These are phyloP conservation scores for Oxycera nigricornis DNA, from an alignment of 2,888 invertebrate species.

Conservation along the genomic window DNA sequence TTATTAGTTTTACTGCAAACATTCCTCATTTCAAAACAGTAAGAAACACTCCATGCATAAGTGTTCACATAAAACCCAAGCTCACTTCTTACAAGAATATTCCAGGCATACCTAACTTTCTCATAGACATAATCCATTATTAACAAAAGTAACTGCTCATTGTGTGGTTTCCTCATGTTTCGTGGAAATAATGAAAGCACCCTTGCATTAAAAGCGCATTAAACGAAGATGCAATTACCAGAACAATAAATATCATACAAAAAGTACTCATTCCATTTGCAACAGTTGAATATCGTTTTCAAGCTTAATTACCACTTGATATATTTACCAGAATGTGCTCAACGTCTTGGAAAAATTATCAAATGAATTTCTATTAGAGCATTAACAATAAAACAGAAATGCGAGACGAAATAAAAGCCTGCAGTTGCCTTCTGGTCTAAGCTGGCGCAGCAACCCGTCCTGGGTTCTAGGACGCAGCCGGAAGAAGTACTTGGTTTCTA, in stretches of 20 bases:
- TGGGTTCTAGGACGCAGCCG: conserved; percentile 24
- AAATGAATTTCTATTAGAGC: conserved; percentile 26
- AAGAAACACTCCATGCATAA: no score
- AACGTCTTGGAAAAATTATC: conserved; percentile 19
- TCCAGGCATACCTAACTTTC: no score
- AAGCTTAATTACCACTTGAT: conserved; percentile 20
- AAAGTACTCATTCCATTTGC: neutral
- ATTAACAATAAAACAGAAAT: neutral
- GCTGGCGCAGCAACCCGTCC: neutral
- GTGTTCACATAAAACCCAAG: no score
- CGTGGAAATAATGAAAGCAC: neutral
- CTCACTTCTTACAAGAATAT: no score
- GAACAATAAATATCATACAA: neutral
- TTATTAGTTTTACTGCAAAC: no score
- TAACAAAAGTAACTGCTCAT: no score
- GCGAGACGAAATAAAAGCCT: neutral
- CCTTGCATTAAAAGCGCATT: neutral
- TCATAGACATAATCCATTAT: no score
- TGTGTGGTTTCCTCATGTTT: no score
- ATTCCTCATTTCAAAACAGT: no score
- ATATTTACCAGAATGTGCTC: conserved; percentile 19
- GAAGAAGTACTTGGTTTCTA: conserved; percentile 32
- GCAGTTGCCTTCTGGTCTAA: neutral
- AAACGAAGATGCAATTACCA: conserved; percentile 7
- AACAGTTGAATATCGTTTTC: conserved; percentile 16